Conservation (phyloP, 2,888 invertebrate genomes). For the Penaeus monodon region DNA sequence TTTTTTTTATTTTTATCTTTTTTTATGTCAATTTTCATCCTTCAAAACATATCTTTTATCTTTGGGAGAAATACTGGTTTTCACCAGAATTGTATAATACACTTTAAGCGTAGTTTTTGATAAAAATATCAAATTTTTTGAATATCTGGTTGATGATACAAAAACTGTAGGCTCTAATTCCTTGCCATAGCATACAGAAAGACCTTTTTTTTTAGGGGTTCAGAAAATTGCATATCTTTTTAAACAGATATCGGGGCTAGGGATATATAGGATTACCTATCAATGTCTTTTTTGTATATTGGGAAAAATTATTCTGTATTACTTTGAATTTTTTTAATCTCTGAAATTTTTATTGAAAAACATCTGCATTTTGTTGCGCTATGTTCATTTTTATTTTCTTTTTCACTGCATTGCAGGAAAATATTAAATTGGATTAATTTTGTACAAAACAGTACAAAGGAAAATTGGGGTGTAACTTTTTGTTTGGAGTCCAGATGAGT, state of each 20-base stretch:
- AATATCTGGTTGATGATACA: neutral
- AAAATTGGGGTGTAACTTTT: conserved; percentile 15
- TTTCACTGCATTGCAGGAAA: conserved; percentile 8
- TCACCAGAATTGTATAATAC: conserved; percentile 51
- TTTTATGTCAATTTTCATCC: conserved; percentile 27
- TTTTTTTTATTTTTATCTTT: conserved; percentile 3
- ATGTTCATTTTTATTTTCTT: conserved; percentile 16
- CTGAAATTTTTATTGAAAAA: too few species aligned
- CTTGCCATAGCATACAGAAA: conserved; percentile 26
- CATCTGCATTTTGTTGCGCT: conserved; percentile 19
- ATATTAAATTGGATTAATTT: conserved; percentile 19
- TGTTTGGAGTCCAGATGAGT: conserved; percentile 23
- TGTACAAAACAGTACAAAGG: conserved; percentile 17
- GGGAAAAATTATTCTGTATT: conserved; percentile 10
- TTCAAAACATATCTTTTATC: conserved; percentile 22
- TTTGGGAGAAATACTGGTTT: conserved; percentile 40
- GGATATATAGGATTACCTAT: conserved; percentile 40
- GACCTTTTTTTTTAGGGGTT: conserved; percentile 4
- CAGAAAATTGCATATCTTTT: conserved; percentile 10
- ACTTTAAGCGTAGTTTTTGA: conserved; percentile 40
- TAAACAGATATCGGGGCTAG: conserved; percentile 16
- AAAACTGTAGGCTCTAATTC: conserved; percentile 1
- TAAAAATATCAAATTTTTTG: conserved; percentile 20
- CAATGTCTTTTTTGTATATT: conserved; percentile 34
- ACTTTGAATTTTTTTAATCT: neutral